Evolutionary conservation across 1,140 invertebrate genomes (phyloP).

Genomic region (Coelopa frigida): DNA sequence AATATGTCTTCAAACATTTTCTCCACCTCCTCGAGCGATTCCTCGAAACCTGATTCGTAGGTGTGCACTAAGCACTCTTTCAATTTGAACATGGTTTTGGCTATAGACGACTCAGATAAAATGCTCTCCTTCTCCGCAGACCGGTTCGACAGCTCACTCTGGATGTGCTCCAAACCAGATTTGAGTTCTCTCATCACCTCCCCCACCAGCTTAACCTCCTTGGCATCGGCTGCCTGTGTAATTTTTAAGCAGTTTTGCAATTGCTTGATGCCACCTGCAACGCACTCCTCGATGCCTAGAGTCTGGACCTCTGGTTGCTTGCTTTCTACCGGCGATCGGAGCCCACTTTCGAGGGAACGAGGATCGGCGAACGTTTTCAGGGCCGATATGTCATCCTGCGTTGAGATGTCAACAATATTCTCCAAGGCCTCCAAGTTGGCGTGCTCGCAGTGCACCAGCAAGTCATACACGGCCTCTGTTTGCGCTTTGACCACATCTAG

Average conservation of each 20-base stretch:
- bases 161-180: conserved; percentile 27
- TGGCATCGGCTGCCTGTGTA: conserved; percentile 16
- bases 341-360: conserved; percentile 39
- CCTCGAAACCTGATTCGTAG: conserved; percentile 32
- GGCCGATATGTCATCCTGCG: conserved; percentile 31
- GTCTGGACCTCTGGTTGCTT: conserved; percentile 16
- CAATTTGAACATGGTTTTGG: conserved; percentile 35
- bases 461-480: conserved; percentile 10
- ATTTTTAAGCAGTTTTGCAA: conserved; percentile 27
- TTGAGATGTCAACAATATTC: conserved; percentile 30
- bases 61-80: conserved; percentile 42
- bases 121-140: conserved; percentile 24
- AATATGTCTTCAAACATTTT: conserved; percentile 39
- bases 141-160: conserved; percentile 20
- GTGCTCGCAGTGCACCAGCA: conserved; percentile 28
- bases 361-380: conserved; percentile 41
- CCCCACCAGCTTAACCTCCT: conserved; percentile 25
- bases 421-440: conserved; percentile 28
- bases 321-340: conserved; percentile 8
- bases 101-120: conserved; percentile 28
- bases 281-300: conserved; percentile 30
- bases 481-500: conserved; percentile 7
- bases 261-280: conserved; percentile 36
- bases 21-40: conserved; percentile 35
- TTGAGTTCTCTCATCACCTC: conserved; percentile 34